Base-by-base conservation (phyloP, 2,888 invertebrate species). In the Cerceris rybyensis region DNA sequence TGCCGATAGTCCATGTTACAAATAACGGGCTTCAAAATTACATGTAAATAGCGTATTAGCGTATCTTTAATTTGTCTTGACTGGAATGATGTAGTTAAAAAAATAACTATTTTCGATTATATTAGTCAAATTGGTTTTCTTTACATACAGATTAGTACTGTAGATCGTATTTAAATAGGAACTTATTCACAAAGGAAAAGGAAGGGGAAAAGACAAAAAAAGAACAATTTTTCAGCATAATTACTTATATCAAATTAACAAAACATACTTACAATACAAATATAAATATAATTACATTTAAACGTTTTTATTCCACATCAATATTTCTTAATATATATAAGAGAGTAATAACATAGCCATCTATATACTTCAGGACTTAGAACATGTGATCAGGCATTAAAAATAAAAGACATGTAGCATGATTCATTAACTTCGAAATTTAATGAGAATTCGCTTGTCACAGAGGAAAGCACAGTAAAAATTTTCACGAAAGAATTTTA, bases 1-100 rank as follows among this genome's bases (percentile, higher is more conserved):
- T 96, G 67, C 99, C 99, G 92, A 98, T 98, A 93, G 98, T 98
- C 99, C 99, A 99, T 83, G 99, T 99, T 85, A 99, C 99, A 94
- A 99, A 99, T 91, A 99, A 94, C 69, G 99, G 99, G 93, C 98
- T 98, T 94, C 75, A 94, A 94, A 81, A n/a, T 65, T 43, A 69
- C 52, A 78, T 55, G 6, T 55, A 52, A 74, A 81, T 61, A 55
- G 41, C 60, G 50, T 16, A 73, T 72, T 70, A 73, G 28, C n/a
- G 63, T 50, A 43, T 28, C 28, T 28, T 28, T 65, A 61, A 39
- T 41, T 57, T 50, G 50, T n/a, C 41, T 41, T 41, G 39, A 41
- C 0, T 41, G 14, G 13, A 41, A n/a, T 41, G n/a, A n/a, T 42
- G n/a, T 6, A 60, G 16, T 16, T 60, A 46, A 7, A 60, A 60